Base-by-base conservation (phyloP, 2,113 vertebrate genomes). In the Ramphastos sulfuratus region DNA sequence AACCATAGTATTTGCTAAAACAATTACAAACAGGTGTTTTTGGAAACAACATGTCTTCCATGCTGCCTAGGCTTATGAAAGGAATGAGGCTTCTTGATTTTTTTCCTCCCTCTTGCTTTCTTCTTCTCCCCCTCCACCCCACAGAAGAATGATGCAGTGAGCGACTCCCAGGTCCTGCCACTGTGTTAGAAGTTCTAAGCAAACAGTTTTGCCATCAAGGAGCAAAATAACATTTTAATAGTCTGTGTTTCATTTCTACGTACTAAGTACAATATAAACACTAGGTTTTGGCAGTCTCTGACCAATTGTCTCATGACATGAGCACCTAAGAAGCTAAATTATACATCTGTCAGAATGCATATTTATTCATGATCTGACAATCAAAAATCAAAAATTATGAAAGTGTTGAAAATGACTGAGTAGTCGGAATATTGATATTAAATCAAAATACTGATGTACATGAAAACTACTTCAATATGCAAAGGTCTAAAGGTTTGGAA, bases 71-170 rank as follows among this genome's bases (percentile, higher is more conserved):
- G 3, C 9, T 76, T 76, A 15, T 4, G 9, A 63, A 92, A 66
- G 15, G 63, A 7, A 17, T 42, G 0, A 74, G 15, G 13, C 3
- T 74, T 44, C 17, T 37, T 67, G 28, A 33, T 3, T 15, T 76
- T 54, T 37, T n/a, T 24, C 58, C 3, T 2, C 1, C 21, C 2
- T 2, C 10, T 3, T 4, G 0, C 4, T 55, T 27, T 48, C 48
- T 12, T 50, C 33, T 8, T 23, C 5, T 7, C 2, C 4, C 24
- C 4, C 9, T 8, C 6, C 20, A 9, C 9, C 11, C 50, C 23
- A 21, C 50, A 52, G 21, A 24, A 24, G 58, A 3, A 77, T 30
- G 10, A 55, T 56, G 28, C 11, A 74, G 6, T 30, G 13, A 74
- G 7, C 27, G 10, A 50, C 63, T 87, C 23, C 63, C 65, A 3